phyloP scores from a whole-genome alignment of 2,113 vertebrate genomes.

The Eidolon helvum region DNA sequence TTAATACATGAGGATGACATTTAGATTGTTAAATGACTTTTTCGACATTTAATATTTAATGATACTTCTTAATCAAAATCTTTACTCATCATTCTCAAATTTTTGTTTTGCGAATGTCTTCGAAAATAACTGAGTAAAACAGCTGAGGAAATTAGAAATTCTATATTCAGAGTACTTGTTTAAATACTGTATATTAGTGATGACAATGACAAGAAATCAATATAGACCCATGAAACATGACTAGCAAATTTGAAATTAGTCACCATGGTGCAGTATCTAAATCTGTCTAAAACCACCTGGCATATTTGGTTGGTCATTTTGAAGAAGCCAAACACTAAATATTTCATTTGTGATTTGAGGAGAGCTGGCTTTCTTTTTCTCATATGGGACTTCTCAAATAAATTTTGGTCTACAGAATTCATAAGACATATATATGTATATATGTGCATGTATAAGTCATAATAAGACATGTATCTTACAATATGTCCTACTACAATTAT shows the following conservation, averaged over 20 bases:
- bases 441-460: background rate
- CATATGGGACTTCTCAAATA: background rate
- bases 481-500: background rate
- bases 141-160: conserved; percentile 28
- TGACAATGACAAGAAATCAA: conserved; percentile 55
- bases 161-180: conserved; percentile 62
- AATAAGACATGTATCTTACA: background rate
- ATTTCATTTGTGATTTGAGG: background rate
- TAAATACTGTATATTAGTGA: conserved; percentile 45
- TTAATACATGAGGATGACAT: background rate
- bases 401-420: background rate
- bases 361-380: background rate
- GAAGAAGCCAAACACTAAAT: background rate
- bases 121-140: conserved; percentile 38
- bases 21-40: background rate
- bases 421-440: background rate
- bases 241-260: conserved; percentile 30
- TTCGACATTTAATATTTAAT: background rate
- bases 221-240: background rate
- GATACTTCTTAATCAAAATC: background rate
- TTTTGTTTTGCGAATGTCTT: background rate
- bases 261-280: background rate
- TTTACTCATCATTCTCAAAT: conserved; percentile 28
- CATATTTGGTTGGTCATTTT: background rate
- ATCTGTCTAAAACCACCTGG: background rate